phyloP scores from a whole-genome alignment of 2,888 invertebrate species.

The Agonopterix heracliana region DNA sequence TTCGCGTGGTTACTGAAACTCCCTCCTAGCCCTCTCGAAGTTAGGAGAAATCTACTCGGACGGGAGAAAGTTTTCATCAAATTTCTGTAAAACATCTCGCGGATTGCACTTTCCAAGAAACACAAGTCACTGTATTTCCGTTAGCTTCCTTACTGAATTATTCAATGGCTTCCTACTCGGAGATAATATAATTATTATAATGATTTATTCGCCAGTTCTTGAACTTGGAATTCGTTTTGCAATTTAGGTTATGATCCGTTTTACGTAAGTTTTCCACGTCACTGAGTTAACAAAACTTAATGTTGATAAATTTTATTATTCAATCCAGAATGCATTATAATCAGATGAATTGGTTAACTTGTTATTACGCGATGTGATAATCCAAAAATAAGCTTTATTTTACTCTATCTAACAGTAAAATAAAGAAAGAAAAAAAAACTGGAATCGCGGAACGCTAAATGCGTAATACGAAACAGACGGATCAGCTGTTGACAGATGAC shows the following conservation, averaged over 20 bases:
- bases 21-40: constrained; percentile 35
- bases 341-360: not conserved
- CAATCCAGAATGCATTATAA: not conserved
- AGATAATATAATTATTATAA: not conserved
- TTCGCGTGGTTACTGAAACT: constrained; percentile 45
- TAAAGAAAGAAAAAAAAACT: too few species aligned
- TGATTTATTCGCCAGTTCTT: not conserved
- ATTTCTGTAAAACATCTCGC: constrained; percentile 48
- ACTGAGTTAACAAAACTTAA: not conserved
- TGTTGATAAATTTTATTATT: not conserved
- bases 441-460: not conserved
- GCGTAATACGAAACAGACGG: not conserved
- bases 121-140: constrained; percentile 18
- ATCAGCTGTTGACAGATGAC: not conserved
- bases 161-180: not conserved
- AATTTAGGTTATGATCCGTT: constrained; percentile 9
- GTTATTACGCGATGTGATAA: too few species aligned
- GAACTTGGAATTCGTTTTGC: constrained; percentile 1
- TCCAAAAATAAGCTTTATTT: not conserved
- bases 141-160: not conserved
- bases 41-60: constrained; percentile 38
- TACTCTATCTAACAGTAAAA: too few species aligned
- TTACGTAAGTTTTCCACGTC: constrained; percentile 2
- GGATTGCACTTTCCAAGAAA: constrained; percentile 9
- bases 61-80: constrained; percentile 46